Evolutionary conservation across 2,797 vertebrate species (phyloP), one percentile per base, ranked within the genome.

Genomic region (Chrysocyon brachyurus): DNA sequence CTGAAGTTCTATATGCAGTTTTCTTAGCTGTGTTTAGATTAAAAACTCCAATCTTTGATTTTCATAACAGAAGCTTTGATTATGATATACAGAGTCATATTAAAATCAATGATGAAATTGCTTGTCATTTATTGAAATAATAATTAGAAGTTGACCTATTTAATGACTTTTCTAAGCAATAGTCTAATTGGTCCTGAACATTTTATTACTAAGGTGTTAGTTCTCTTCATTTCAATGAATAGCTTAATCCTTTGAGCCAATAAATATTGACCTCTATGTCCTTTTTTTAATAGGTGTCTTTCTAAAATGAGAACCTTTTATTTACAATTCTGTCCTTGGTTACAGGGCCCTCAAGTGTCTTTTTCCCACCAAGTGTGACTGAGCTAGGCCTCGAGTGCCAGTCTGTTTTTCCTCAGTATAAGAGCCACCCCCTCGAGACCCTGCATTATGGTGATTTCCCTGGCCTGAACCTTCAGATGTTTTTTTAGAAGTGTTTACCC

Each of bases 241-340:
- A 96, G 73, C 64, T 96, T 97, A 95, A 94, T 90, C 82, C 85
- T 96, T 92, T 96, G 59, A 98, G 70, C 96, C 94, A 91, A 15
- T 97, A 95, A 87, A 75, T 88, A 91, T 90, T 94, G 95, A 66
- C 94, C 49, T 72, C 46, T 77, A 19, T 96, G 66, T 96, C 95
- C 83, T 96, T 92, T 73, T 75, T 96, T 97, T 92, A 96, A 94
- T 95, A 96, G 93, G 77, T 97, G 85, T 97, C 93, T 96, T 97
- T 92, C 90, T 78, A n/a, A 93, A 91, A 87, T 94, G 94, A 98
- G 96, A 91, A 82, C 92, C 93, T 97, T 96, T 96, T 95, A 90
- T 97, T 98, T 96, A 97, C 56, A 28, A 85, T 91, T 97, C 68
- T 98, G 97, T 97, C 97, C 96, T 98, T 97, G 97, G 83, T 98